Evolutionary conservation across 2,888 invertebrate species (phyloP).

Genomic region (Drosophila mimica): DNA sequence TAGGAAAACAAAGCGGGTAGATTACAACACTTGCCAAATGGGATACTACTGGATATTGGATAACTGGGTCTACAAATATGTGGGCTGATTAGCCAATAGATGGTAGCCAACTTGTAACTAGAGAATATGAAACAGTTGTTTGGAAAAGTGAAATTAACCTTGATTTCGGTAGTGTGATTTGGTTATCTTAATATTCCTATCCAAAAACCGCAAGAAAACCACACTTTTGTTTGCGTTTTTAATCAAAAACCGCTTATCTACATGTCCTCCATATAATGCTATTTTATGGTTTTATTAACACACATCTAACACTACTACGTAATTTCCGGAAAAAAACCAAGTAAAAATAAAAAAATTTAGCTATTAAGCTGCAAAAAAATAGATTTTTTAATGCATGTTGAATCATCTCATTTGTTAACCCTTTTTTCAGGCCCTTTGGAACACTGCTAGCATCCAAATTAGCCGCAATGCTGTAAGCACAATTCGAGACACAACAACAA

Average conservation of each 20-base stretch:
- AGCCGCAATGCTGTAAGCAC: slow-evolving; percentile 13
- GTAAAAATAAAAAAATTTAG: not conserved
- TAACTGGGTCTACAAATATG: not conserved
- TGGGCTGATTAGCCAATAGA: not conserved
- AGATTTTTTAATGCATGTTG: slow-evolving; percentile 1
- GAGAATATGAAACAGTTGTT: not conserved
- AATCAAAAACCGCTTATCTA: not conserved
- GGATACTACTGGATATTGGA: slow-evolving; percentile 18
- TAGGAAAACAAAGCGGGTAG: slow-evolving; percentile 28
- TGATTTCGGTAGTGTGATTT: not conserved
- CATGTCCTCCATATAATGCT: not conserved
- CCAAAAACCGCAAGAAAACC: not conserved
- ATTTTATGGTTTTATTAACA: not conserved
- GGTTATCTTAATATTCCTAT: not conserved
- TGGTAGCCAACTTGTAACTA: not conserved
- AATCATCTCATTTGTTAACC: slow-evolving; percentile 25
- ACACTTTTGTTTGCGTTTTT: too few relatives aligned
- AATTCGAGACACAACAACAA: slow-evolving; percentile 7
- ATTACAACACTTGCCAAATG: slow-evolving; percentile 35
- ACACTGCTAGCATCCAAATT: slow-evolving; percentile 8
- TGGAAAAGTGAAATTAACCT: not conserved
- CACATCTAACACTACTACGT: not conserved
- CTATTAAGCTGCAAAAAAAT: slow-evolving; percentile 17
- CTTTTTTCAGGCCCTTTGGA: slow-evolving; percentile 6
- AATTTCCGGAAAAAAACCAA: not conserved